Conservation (phyloP, 2,113 vertebrate genomes). For the Varanus komodoensis region DNA sequence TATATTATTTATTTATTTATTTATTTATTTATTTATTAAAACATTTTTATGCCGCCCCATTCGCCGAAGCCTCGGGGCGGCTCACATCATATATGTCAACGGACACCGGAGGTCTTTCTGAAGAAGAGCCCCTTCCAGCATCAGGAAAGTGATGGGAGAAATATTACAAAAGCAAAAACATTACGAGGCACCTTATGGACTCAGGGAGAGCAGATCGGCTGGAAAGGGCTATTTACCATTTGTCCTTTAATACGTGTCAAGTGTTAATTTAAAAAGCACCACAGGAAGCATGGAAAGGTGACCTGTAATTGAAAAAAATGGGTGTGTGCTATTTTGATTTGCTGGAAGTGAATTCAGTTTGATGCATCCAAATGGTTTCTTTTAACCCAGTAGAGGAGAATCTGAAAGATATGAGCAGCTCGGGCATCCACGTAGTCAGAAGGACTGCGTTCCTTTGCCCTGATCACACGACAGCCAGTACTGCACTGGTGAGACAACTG, state of each 20-base stretch:
- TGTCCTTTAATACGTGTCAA: not conserved
- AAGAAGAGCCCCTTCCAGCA: not conserved
- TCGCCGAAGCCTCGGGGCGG: no score
- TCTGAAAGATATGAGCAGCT: not conserved
- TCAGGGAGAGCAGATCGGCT: not conserved
- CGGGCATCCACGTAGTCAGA: not conserved
- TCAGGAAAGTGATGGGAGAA: not conserved
- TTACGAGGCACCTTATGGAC: not conserved
- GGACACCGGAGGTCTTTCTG: not conserved
- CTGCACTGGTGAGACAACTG: not conserved
- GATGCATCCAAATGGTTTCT: not conserved
- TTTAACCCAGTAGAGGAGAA: not conserved
- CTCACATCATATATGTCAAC: no score
- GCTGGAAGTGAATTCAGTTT: not conserved
- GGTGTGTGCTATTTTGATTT: not conserved
- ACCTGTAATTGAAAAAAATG: not conserved
- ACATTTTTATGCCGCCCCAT: no score
- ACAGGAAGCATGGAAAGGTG: constrained; percentile 5
- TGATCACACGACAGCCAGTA: not conserved
- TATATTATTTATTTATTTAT: no score
- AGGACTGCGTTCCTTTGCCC: not conserved
- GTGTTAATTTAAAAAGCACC: constrained; percentile 22
- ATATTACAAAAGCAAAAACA: not conserved
- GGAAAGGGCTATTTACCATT: not conserved
- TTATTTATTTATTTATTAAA: no score